Evolutionary conservation across 1,140 invertebrate genomes (phyloP).

Genomic region (Melipona quadrifasciata): DNA sequence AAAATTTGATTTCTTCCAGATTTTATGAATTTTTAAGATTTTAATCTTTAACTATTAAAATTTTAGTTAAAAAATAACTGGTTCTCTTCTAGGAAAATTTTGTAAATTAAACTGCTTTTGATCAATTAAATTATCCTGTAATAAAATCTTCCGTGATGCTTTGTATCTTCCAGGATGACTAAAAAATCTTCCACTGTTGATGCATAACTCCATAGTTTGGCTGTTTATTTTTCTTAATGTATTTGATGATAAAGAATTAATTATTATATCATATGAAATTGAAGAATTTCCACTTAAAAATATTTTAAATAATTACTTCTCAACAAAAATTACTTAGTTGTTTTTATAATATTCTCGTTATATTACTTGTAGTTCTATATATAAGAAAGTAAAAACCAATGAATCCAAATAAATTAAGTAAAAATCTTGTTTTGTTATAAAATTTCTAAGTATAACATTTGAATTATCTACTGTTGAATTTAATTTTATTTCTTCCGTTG

Average conservation of each 20-base stretch:
- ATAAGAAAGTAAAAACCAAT: not conserved
- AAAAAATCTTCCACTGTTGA: not conserved
- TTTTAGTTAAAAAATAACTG: not conserved
- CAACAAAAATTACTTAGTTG: not conserved
- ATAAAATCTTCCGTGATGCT: conserved; percentile 13
- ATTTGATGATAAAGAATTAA: too few species aligned
- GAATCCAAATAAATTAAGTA: not conserved
- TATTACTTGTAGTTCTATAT: too few species aligned
- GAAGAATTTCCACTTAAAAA: not conserved
- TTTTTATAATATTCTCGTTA: not conserved
- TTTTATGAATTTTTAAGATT: not conserved
- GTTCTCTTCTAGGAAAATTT: not conserved
- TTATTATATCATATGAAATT: not conserved
- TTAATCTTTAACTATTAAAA: not conserved
- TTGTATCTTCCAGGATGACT: conserved; percentile 21
- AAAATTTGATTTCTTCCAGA: not conserved
- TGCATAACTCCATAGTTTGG: not conserved
- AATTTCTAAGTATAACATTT: not conserved
- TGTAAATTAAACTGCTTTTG: not conserved
- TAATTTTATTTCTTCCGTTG: not conserved
- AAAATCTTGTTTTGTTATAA: not conserved
- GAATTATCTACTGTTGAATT: not conserved
- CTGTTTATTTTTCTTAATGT: not conserved
- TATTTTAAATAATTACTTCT: not conserved
- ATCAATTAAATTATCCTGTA: not conserved